Evolutionary conservation across 1,140 invertebrate genomes (phyloP).

Genomic region (Aporrectodea caliginosa): DNA sequence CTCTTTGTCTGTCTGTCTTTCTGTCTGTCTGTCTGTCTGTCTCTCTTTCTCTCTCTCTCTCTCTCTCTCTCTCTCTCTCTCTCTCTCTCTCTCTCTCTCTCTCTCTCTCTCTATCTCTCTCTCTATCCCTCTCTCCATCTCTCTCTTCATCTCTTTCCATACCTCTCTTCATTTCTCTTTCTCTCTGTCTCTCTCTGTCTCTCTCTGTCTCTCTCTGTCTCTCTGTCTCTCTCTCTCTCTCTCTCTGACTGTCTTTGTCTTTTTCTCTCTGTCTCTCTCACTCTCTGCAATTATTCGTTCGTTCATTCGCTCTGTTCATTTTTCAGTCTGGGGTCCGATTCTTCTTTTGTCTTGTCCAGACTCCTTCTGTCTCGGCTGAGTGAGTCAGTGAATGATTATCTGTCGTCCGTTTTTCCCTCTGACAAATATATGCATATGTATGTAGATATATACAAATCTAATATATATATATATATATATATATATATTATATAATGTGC

Average conservation of each 20-base stretch:
- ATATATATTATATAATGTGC: too few species aligned
- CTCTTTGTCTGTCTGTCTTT: conserved; percentile 6
- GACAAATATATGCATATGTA: too few species aligned
- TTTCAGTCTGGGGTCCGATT: too few species aligned
- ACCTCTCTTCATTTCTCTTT: conserved; percentile 8
- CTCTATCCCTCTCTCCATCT: neutral
- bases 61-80: conserved; percentile 10
- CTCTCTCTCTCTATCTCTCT: conserved; percentile 11
- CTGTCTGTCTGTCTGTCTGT: conserved; percentile 9
- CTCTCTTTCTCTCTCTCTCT: conserved; percentile 10
- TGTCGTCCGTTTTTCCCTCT: too few species aligned
- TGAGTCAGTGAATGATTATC: too few species aligned
- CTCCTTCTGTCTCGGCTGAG: too few species aligned
- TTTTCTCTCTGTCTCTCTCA: conserved; percentile 11
- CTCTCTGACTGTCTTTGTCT: conserved; percentile 8
- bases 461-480: too few species aligned
- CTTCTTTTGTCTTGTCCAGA: too few species aligned
- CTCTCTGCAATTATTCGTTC: too few species aligned
- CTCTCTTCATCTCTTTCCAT: neutral
- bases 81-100: neutral
- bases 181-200: conserved; percentile 9
- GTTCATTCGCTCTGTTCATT: too few species aligned
- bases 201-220: conserved; percentile 14
- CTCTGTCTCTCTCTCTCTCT: conserved; percentile 18
- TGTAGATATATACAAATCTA: too few species aligned